Conservation (phyloP, 2,113 vertebrate species). For the Malurus alboscapulatus region DNA sequence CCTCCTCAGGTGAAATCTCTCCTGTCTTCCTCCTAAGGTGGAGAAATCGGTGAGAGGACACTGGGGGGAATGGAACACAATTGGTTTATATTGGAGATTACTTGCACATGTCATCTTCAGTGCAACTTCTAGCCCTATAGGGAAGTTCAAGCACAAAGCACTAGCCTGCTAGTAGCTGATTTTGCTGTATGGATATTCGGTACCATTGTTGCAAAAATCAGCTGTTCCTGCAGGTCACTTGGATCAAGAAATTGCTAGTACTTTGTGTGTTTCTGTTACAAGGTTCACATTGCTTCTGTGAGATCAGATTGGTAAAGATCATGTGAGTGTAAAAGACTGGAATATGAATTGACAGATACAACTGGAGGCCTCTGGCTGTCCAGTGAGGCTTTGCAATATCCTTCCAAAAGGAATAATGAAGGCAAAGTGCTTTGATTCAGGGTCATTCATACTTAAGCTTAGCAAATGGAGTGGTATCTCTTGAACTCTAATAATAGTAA, state of each 20-base stretch:
- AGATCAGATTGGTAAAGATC: neutral
- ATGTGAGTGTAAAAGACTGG: neutral
- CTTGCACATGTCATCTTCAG: neutral
- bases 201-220: neutral
- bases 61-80: neutral
- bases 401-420: neutral
- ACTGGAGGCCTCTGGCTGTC: neutral
- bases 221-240: neutral
- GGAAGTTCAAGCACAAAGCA: neutral
- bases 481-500: neutral
- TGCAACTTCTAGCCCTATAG: neutral
- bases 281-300: neutral
- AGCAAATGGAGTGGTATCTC: neutral
- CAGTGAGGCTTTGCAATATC: neutral
- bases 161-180: neutral
- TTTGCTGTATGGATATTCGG: neutral
- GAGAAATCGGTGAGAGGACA: neutral
- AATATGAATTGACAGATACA: neutral
- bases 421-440: neutral
- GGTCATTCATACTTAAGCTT: neutral
- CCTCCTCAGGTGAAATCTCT: neutral
- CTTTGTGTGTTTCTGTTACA: neutral
- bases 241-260: neutral
- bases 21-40: neutral
- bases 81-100: neutral